A percentile compares a stretch with the other conserved stretches of the same genome.
Conservation (phyloP, 1,140 invertebrate genomes). For the Thaumatotibia leucotreta region DNA sequence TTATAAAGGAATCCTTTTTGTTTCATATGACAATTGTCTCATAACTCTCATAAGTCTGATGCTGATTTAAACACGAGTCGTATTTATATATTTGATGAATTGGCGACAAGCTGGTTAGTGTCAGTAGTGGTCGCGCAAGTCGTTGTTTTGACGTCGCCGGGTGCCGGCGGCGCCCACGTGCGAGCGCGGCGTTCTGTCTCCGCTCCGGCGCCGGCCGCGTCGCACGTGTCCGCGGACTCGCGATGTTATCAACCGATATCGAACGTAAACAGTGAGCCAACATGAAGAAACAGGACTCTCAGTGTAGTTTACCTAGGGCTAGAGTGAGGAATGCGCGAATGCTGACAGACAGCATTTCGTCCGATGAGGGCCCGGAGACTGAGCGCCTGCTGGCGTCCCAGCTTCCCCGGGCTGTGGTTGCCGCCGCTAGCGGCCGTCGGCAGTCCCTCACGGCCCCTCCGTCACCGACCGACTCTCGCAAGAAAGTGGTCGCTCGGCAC, state of each 20-base stretch:
- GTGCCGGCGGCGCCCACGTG: conserved; percentile 42
- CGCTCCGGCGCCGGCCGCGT: conserved; percentile 49
- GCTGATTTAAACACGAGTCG: not conserved
- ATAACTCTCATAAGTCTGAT: not conserved
- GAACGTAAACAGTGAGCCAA: conserved; percentile 49
- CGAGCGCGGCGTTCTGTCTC: conserved; percentile 51
- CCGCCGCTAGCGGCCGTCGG: conserved; percentile 40
- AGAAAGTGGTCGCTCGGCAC: conserved; percentile 56
- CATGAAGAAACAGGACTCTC: conserved; percentile 57
- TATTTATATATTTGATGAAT: not conserved
- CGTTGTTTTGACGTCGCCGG: conserved; percentile 46
- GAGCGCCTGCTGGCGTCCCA: conserved; percentile 55
- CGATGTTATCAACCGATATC: conserved; percentile 25
- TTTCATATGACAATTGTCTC: too few relatives aligned
- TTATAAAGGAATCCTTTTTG: not conserved
- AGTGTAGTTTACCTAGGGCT: conserved; percentile 34
- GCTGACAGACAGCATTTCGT: conserved; percentile 61
- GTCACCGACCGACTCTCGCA: conserved; percentile 64
- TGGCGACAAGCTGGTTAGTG: not conserved
- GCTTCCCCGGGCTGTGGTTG: conserved; percentile 44
- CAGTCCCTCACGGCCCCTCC: conserved; percentile 72
- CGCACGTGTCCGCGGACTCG: conserved; percentile 32
- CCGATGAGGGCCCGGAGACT: conserved; percentile 64
- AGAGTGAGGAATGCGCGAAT: conserved; percentile 40
- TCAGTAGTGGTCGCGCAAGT: conserved; percentile 11